phyloP scores from a whole-genome alignment of 30 jellyfish, hydroid and myxozoan genomes.

The Haliclystus octoradiatus region DNA sequence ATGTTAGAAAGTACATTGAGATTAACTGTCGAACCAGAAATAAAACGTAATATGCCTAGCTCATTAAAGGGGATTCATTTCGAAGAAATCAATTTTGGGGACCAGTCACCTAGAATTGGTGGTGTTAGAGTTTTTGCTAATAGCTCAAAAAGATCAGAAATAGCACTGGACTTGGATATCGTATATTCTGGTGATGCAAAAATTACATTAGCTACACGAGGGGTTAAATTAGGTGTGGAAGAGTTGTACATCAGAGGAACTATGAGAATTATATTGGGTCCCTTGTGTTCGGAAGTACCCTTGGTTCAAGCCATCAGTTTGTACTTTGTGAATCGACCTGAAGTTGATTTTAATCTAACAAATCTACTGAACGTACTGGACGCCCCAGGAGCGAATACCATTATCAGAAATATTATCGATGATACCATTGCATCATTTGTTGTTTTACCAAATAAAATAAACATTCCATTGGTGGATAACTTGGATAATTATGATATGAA shows the following conservation, averaged over 20 bases:
- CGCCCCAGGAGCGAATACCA: constrained; percentile 47
- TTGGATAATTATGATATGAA: constrained; percentile 39
- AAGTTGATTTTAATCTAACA: constrained; percentile 37
- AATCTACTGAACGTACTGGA: constrained; percentile 47
- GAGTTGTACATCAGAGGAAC: constrained; percentile 53
- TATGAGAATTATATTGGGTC: constrained; percentile 35
- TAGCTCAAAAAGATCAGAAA: constrained; percentile 40
- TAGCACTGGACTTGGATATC: constrained; percentile 41
- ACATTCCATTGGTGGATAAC: constrained; percentile 24
- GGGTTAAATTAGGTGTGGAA: constrained; percentile 57
- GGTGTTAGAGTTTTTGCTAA: constrained; percentile 48
- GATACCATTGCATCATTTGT: constrained; percentile 43
- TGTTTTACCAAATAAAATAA: constrained; percentile 49
- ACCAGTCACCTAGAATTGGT: constrained; percentile 52
- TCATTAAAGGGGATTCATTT: constrained; percentile 41
- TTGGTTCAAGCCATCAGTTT: constrained; percentile 43
- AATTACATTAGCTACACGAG: constrained; percentile 37
- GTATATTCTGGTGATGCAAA: constrained; percentile 56
- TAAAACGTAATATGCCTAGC: constrained; percentile 40
- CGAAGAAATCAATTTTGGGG: constrained; percentile 50
- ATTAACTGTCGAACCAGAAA: constrained; percentile 40
- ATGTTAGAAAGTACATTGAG: constrained; percentile 26
- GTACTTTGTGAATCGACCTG: constrained; percentile 57
- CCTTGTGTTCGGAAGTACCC: constrained; percentile 43
- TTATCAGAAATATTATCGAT: constrained; percentile 24